Evolutionary conservation across 2,113 vertebrate genomes (phyloP).

Genomic region (Rhodinocichla rosea): DNA sequence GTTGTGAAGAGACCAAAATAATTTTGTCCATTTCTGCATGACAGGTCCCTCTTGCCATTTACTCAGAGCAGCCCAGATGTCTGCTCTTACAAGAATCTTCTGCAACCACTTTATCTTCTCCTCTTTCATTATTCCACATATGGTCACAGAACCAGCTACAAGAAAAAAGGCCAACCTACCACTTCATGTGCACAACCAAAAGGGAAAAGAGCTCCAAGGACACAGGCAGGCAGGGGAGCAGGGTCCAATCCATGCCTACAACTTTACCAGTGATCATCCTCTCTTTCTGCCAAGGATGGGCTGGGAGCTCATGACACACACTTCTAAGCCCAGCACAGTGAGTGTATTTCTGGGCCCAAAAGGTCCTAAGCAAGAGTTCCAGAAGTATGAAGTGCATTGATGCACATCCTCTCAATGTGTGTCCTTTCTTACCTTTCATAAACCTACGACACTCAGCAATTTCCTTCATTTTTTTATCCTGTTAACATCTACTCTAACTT

Average conservation of each 20-base stretch:
- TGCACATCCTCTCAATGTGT: not conserved
- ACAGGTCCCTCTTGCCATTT: not conserved
- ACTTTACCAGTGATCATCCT: not conserved
- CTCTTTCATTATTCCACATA: not conserved
- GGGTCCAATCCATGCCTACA: not conserved
- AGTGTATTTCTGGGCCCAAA: not conserved
- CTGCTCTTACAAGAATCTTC: not conserved
- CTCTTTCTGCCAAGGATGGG: not conserved
- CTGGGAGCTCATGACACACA: not conserved
- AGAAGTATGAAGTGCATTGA: not conserved
- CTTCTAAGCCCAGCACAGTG: not conserved
- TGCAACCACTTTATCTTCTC: not conserved
- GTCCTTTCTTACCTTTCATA: not conserved
- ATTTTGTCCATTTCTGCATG: not conserved
- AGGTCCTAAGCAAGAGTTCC: not conserved
- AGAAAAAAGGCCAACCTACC: not conserved
- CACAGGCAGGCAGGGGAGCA: not conserved
- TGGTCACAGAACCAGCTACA: not conserved
- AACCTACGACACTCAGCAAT: not conserved
- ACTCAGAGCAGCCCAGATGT: not conserved
- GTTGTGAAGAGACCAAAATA: not conserved
- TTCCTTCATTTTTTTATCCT: not conserved
- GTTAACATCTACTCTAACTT: not conserved
- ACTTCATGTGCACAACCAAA: not conserved
- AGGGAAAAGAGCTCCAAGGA: not conserved